Base-by-base conservation (phyloP, 30 jellyfish, hydroid and myxozoan genomes). In the Mastigias papua region DNA sequence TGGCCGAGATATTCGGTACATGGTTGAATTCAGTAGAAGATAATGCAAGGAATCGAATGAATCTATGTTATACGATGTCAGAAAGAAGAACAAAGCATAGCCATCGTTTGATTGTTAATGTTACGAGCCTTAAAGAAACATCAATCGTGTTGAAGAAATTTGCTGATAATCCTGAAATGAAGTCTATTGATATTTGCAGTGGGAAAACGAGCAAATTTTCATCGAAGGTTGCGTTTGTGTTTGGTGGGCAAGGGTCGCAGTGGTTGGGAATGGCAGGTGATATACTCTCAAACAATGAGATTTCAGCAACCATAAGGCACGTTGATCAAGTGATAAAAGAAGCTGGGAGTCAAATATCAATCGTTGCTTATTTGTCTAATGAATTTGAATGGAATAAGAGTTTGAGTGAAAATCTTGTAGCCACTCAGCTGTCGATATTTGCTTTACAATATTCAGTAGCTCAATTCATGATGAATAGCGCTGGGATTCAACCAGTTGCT, bases 161-260 rank as follows among this genome's bases (percentile, higher is more conserved):
- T 66, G 66, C 57, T 3, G 74, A 30, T 7, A 72, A 34, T 60
- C 49, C 81, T 17, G 94, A 73, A n/a, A 13, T 28, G 58, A 72
- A 27, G n/a, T 48, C 61, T 15, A 31, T 77, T 3, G 77, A 64
- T 7, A 63, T 85, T 51, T 70, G 82, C 73, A 48, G 85, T 29
- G 81, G 80, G 46, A 72, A 65, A 30, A 48, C 76, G 0, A 50
- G 33, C 77, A 46, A 58, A 20, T 28, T 29, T 30, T 50, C 81
- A 20, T 60, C 87, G 6, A 61, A 73, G 22, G 34, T 74, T 27
- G 94, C 82, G 30, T 73, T 85, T 48, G 94, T 73, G 31, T 85
- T 85, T 60, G 87, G 94, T n/a, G 92, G 92, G 9, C 86, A 82
- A 29, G 92, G 92, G 3, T 66, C 92, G 0, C 79, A 82, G 25